Evolutionary conservation across 1,140 invertebrate genomes (phyloP).

Genomic region (Lasaia peninsularis): DNA sequence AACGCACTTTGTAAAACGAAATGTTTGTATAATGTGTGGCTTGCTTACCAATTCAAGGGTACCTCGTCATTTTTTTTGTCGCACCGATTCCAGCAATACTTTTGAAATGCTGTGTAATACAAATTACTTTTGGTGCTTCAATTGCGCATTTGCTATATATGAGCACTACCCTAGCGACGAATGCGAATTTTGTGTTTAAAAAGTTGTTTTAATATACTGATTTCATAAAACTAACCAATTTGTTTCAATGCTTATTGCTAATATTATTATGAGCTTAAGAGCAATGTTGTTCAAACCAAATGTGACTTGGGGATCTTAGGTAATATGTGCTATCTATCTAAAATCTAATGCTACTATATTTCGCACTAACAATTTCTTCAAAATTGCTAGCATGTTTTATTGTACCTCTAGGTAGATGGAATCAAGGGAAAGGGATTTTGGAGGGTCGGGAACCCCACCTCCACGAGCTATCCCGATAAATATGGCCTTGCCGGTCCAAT

Average conservation of each 20-base stretch:
- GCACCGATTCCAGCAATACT: neutral
- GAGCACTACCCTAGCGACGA: neutral
- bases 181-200: constrained; percentile 1
- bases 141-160: constrained; percentile 2
- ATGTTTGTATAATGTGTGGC: constrained; percentile 6
- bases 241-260: neutral
- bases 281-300: no score
- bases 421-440: constrained; percentile 1
- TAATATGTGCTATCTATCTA: neutral
- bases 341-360: neutral
- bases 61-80: constrained; percentile 6
- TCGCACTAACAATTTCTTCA: neutral
- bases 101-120: constrained; percentile 1
- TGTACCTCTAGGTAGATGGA: constrained; percentile 3
- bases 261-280: no score
- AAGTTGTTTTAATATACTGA: neutral
- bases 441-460: neutral
- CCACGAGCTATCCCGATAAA: neutral
- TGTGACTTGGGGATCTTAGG: neutral
- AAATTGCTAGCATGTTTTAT: neutral
- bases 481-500: neutral
- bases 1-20: neutral
- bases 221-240: neutral
- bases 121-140: neutral
- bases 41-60: constrained; percentile 1